Base-by-base conservation (phyloP, 2,888 invertebrate species). In the Meliscaeva auricollis region DNA sequence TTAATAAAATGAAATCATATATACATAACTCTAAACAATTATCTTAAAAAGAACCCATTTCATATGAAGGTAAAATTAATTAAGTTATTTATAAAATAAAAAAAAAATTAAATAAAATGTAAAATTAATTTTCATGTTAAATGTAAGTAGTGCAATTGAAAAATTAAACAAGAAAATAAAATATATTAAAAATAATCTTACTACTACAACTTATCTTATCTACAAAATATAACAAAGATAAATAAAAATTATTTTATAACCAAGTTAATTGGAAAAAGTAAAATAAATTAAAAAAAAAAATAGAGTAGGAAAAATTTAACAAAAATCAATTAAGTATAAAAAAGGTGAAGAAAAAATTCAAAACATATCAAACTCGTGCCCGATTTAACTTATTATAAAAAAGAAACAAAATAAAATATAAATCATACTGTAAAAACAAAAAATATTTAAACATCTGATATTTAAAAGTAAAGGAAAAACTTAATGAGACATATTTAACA, bases 291-390 rank as follows among this genome's bases (percentile, higher is more conserved):
- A 60, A 66, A 54, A 58, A 66, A 48, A 62, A 50, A 41, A 35
- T 50, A 64, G 70, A 80, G n/a, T 7, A 78, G 62, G 75, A 60
- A 64, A 60, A 74, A 78, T 54, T 70, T 56, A 38, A 48, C 56
- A 80, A 26, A 62, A 68, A 75, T 64, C 22, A 79, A 79, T 62
- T 54, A 78, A 73, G 54, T 60, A 78, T 66, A 70, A 85, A 69
- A 74, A 77, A 78, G 56, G 62, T 73, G 81, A 72, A 77, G 80
- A 74, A 72, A n/a, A 80, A 85, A 88, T 91, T 91, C 90, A 91
- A 92, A 92, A 92, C 92, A 92, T 92, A 92, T 92, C 92, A 92
- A 91, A 89, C 90, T 92, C 90, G 92, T 92, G 92, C 92, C 92
- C 92, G 92, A 91, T 89, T 89, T 73, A 77, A 81, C 60, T 73